Base-by-base conservation (phyloP, 2,797 vertebrate species). In the Epinephelus awoara region DNA sequence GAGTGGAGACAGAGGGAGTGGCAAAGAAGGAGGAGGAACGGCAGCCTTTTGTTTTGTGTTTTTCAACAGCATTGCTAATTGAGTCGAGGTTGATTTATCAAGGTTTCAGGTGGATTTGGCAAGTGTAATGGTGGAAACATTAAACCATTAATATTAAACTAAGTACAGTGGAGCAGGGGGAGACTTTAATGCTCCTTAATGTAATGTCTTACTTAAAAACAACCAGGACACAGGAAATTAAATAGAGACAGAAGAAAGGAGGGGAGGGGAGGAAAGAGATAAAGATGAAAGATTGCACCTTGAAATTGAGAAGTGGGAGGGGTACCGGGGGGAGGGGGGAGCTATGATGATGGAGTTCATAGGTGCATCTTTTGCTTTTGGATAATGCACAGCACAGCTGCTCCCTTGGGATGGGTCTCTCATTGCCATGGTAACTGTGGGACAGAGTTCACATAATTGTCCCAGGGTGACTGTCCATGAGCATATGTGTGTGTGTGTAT, bases 361-460 rank as follows among this genome's bases (percentile, higher is more conserved):
- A 85, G 82, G 74, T 82, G 23, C 73, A 66, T 77, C 81, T 84
- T 84, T 74, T 66, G 72, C 78, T 85, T 92, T 87, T 79, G 83
- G 72, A 85, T 71, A 79, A 72, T 3, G 18, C 71, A 46, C 55
- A 56, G 49, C 72, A 66, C 82, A 85, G 86, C 82, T 89, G 91
- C 88, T 87, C 83, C 86, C 76, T 56, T 49, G 67, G 86, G 91
- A 79, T 65, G 75, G 86, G 88, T 85, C 82, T 77, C 72, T 56
- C 47, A 46, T 92, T 78, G 74, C 85, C 82, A 82, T 85, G 88
- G 92, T 70, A 89, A 93, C 90, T 13, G 29, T 14, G 50, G 85
- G 88, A 83, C 90, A 89, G 73, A 89, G 90, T 82, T 92, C 88
- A 87, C 66, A 77, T 71, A 47, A 67, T 75, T 86, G 84, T 86